These are phyloP conservation scores for Brotula barbata DNA, from an alignment of 2,797 vertebrate species.

Conservation along the genomic window DNA sequence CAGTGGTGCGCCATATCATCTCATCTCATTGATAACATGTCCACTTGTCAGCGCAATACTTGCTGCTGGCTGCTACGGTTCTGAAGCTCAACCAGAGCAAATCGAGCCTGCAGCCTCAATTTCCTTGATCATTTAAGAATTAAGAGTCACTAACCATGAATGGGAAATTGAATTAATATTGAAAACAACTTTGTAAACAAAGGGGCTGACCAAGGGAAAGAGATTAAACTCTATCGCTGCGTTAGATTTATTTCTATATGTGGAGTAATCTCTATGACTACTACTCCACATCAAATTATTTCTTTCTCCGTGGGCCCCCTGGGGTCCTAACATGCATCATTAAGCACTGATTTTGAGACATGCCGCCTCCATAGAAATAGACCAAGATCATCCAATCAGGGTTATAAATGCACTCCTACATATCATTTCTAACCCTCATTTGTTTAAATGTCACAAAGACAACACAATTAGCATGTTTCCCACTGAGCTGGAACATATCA, in stretches of 20 bases:
- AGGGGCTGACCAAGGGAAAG: background rate
- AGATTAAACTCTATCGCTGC: conserved; percentile 15
- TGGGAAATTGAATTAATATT: conserved; percentile 59
- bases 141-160: conserved; percentile 58
- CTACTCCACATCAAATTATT: conserved; percentile 31
- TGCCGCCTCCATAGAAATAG: conserved; percentile 3
- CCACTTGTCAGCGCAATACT: conserved; percentile 6
- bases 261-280: conserved; percentile 10
- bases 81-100: conserved; percentile 18
- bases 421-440: background rate
- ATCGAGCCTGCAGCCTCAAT: conserved; percentile 37
- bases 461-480: too few species aligned
- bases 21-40: too few species aligned
- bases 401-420: background rate
- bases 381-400: conserved; percentile 2
- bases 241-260: conserved; percentile 16
- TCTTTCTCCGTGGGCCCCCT: conserved; percentile 27
- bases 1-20: too few species aligned
- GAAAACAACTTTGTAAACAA: conserved; percentile 46
- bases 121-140: conserved; percentile 58
- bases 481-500: too few species aligned
- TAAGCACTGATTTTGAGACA: conserved; percentile 14
- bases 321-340: conserved; percentile 9
- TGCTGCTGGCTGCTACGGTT: conserved; percentile 6
- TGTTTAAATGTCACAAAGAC: too few species aligned